These are phyloP conservation scores for Drosophila neutralis DNA, from an alignment of 2,888 invertebrate species.

Conservation along the genomic window DNA sequence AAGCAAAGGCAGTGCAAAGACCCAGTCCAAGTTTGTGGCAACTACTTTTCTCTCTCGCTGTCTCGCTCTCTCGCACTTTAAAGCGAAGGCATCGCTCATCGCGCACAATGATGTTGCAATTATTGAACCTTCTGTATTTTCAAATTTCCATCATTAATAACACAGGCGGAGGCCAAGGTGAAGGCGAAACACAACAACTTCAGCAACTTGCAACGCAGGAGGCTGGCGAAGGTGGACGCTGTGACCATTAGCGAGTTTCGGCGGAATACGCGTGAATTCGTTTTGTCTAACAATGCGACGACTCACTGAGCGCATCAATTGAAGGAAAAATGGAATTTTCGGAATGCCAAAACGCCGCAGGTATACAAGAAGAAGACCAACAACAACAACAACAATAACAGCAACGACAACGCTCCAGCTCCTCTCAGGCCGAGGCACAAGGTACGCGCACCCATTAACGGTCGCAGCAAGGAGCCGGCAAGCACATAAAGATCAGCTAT, in stretches of 20 bases:
- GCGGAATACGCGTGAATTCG: conserved; percentile 83
- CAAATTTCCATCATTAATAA: conserved; percentile 85
- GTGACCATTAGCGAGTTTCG: conserved; percentile 83
- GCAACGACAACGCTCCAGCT: conserved; percentile 29
- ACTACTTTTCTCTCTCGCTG: not conserved
- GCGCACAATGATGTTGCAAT: conserved; percentile 84
- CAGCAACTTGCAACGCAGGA: conserved; percentile 26
- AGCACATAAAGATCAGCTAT: conserved; percentile 83
- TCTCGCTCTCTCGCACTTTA: not conserved
- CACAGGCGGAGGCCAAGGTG: conserved; percentile 84
- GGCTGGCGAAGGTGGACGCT: conserved; percentile 57
- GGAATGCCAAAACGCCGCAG: conserved; percentile 81
- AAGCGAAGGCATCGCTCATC: conserved; percentile 60
- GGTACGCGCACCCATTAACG: conserved; percentile 80
- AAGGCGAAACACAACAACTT: conserved; percentile 47
- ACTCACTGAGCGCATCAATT: conserved; percentile 78
- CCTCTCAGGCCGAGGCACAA: conserved; percentile 45
- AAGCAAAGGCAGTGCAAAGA: conserved; percentile 30
- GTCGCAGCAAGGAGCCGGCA: conserved; percentile 82
- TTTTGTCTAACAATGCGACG: conserved; percentile 79
- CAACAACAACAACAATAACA: conserved; percentile 64
- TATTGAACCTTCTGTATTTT: conserved; percentile 85
- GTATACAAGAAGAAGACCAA: conserved; percentile 62
- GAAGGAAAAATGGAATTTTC: conserved; percentile 77
- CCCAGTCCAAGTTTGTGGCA: not conserved